phyloP scores from a whole-genome alignment of 2,113 vertebrate genomes.

The Psephotus haematonotus region DNA sequence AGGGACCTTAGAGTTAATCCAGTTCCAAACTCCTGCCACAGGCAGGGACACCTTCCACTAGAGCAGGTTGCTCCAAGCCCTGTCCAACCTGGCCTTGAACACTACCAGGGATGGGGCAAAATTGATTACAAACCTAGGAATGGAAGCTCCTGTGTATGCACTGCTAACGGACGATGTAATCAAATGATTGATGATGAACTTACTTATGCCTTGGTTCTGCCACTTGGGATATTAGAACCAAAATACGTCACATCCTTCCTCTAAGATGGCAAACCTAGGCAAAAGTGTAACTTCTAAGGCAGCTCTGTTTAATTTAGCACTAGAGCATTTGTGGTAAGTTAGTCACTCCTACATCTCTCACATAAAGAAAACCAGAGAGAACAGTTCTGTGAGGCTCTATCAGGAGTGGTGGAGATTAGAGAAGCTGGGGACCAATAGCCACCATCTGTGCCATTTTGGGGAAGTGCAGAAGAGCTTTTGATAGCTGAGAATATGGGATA shows the following conservation, averaged over 20 bases:
- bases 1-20: not conserved
- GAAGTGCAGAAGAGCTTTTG: not conserved
- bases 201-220: not conserved
- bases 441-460: not conserved
- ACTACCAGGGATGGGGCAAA: not conserved
- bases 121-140: not conserved
- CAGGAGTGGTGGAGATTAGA: not conserved
- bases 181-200: not conserved
- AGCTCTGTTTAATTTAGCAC: not conserved
- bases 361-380: not conserved
- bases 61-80: not conserved
- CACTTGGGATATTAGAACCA: not conserved
- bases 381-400: not conserved
- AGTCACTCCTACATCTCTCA: not conserved
- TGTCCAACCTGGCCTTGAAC: not conserved
- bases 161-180: not conserved
- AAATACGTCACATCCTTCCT: not conserved
- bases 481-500: not conserved
- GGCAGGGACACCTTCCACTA: not conserved
- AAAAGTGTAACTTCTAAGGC: not conserved
- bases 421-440: not conserved
- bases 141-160: not conserved
- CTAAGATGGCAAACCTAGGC: not conserved
- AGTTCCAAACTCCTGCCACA: not conserved
- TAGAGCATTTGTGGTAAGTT: not conserved